Percentiles rank a stretch among this genome's conserved stretches.
These are phyloP conservation scores for Aradus depressus DNA, from an alignment of 2,888 invertebrate species.

Conservation along the genomic window DNA sequence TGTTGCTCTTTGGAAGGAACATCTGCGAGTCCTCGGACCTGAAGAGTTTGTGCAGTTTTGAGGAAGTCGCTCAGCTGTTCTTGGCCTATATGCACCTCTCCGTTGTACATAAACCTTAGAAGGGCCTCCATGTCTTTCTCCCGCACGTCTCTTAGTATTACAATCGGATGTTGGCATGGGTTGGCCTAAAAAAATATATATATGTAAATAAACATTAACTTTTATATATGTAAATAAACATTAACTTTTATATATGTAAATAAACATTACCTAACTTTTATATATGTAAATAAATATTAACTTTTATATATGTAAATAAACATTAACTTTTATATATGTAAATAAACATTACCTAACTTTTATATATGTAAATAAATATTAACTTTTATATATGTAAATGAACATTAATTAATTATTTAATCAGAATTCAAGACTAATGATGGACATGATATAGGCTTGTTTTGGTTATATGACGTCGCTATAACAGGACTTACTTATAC, in stretches of 20 bases:
- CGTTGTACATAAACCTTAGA: conserved; percentile 60
- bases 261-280: background rate
- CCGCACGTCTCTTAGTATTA: conserved; percentile 60
- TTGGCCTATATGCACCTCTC: conserved; percentile 60
- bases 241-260: background rate
- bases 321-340: background rate
- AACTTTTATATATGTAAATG: background rate
- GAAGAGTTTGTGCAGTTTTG: conserved; percentile 55
- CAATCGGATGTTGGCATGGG: conserved; percentile 62
- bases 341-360: background rate
- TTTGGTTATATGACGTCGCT: too few species aligned
- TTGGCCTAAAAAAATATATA: conserved; percentile 60
- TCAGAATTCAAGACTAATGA: too few species aligned
- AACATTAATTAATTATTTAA: too few species aligned
- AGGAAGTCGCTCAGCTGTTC: conserved; percentile 54
- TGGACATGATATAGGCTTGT: too few species aligned
- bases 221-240: conserved; percentile 5
- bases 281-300: too few species aligned
- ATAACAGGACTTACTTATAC: too few species aligned
- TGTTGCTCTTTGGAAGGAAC: conserved; percentile 44
- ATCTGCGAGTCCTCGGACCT: conserved; percentile 57
- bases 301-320: too few species aligned
- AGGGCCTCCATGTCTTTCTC: conserved; percentile 52
- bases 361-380: background rate
- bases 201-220: conserved; percentile 31